phyloP scores from a whole-genome alignment of 2,888 invertebrate species.

The Perizoma affinitatum region DNA sequence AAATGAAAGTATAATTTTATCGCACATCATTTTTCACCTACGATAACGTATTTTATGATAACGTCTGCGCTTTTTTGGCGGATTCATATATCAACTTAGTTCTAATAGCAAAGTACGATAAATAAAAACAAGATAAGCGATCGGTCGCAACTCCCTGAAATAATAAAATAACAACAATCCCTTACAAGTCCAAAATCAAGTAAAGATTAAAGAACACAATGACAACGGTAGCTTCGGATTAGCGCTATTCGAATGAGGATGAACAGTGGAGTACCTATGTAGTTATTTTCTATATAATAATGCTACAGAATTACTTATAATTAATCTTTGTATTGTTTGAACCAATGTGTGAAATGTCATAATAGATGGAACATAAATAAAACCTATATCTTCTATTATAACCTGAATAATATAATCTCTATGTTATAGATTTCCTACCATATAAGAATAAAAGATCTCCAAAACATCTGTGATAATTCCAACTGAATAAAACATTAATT shows the following conservation, averaged over 20 bases:
- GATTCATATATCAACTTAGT: not conserved
- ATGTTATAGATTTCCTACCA: slow-evolving; percentile 64
- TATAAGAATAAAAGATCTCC: slow-evolving; percentile 81
- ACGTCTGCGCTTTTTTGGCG: not conserved
- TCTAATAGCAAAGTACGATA: not conserved
- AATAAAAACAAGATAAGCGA: not conserved
- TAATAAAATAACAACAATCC: not conserved
- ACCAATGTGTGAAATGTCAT: slow-evolving; percentile 46
- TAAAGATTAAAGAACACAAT: not conserved
- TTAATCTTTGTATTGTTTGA: slow-evolving; percentile 29
- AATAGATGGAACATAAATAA: slow-evolving; percentile 53
- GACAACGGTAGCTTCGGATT: too few species aligned
- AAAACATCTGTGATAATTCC: slow-evolving; percentile 82
- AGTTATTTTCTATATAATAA: too few species aligned
- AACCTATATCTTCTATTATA: slow-evolving; percentile 48
- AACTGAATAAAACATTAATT: slow-evolving; percentile 78
- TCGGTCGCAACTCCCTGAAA: not conserved
- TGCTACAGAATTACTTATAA: slow-evolving; percentile 8
- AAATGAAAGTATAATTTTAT: not conserved
- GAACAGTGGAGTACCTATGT: too few species aligned
- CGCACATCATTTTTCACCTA: not conserved
- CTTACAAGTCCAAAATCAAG: not conserved
- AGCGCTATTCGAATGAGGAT: too few species aligned
- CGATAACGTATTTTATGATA: not conserved
- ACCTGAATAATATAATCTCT: slow-evolving; percentile 48